Conservation (phyloP, 2,888 invertebrate species). For the Hofmannophila pseudospretella region DNA sequence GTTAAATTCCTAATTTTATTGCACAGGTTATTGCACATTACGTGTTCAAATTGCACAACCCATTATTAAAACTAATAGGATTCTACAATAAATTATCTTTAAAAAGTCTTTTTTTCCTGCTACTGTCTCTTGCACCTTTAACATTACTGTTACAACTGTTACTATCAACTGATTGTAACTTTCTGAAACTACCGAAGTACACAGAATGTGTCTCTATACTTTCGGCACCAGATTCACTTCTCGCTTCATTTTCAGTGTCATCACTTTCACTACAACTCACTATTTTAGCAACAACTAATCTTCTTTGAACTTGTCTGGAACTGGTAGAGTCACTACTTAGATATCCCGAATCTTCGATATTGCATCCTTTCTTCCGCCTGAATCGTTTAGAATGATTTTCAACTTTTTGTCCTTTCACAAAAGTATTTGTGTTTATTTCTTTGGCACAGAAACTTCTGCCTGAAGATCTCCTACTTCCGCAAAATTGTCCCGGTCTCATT, state of each 20-base stretch:
- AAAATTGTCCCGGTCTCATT: conserved; percentile 28
- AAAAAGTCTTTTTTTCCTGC: conserved; percentile 29
- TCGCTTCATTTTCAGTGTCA: conserved; percentile 87
- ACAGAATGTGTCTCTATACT: conserved; percentile 93
- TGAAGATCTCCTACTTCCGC: conserved; percentile 38
- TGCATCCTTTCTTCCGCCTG: conserved; percentile 53
- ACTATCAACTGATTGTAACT: conserved; percentile 45
- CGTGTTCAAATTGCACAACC: conserved; percentile 34
- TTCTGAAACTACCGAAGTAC: conserved; percentile 86
- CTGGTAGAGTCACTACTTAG: conserved; percentile 88
- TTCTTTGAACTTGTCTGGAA: conserved; percentile 64
- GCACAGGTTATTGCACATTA: conserved; percentile 53
- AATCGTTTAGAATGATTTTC: conserved; percentile 41
- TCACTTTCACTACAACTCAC: conserved; percentile 85
- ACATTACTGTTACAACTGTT: conserved; percentile 27
- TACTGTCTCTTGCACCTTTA: conserved; percentile 36
- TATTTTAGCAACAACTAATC: conserved; percentile 67
- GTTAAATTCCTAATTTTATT: conserved; percentile 24
- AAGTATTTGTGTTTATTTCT: conserved; percentile 57
- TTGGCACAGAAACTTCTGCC: conserved; percentile 23
- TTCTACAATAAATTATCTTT: conserved; percentile 25
- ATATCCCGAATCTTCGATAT: conserved; percentile 88
- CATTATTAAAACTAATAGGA: conserved; percentile 7
- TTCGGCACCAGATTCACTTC: conserved; percentile 92
- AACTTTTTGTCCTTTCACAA: conserved; percentile 47